Base-by-base conservation (phyloP, 2,113 vertebrate species). In the Apteryx mantelli region DNA sequence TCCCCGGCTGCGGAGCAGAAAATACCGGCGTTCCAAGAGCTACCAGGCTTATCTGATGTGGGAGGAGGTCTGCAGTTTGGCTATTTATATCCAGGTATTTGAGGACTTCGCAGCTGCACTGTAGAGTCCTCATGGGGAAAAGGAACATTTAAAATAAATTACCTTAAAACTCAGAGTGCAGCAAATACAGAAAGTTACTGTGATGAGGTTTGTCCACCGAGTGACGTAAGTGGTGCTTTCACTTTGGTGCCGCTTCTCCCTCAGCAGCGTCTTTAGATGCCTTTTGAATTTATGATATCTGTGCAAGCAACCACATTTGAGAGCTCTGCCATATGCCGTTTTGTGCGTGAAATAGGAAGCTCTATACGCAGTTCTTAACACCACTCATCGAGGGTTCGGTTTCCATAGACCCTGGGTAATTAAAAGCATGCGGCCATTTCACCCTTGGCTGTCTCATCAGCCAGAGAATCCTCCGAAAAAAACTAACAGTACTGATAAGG, bases 11-110 rank as follows among this genome's bases (percentile, higher is more conserved):
- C 0, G 0, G 63, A 94, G 79, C 91, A 93, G 94, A 95, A 95
- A 97, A 97, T 91, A 86, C 79, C 95, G 91, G 76, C 94, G 88
- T 95, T 95, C 93, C 96, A 88, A 48, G 84, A 85, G 94, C 75
- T 52, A 78, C 65, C 75, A 66, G 70, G 88, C 93, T 95, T 81
- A 84, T 94, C 92, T 48, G 83, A 64, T 60, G 5, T 60, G 76
- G 80, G 91, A 97, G 48, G 83, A 95, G 94, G 86, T 94, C 93
- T 58, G 7, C 0, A 2, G 42, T 44, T 74, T 2, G 0, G 36
- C 95, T 97, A 97, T 97, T 97, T 97, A 95, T 97, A 95, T 19
- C 89, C 68, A 70, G 58, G 74, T 93, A 94, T 91, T 20, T 86
- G 82, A 58, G 89, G 79, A 91, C 87, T 90, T 81, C 68, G 76